Base-by-base conservation (phyloP, 2,797 vertebrate genomes). In the Phylloscopus collybita region DNA sequence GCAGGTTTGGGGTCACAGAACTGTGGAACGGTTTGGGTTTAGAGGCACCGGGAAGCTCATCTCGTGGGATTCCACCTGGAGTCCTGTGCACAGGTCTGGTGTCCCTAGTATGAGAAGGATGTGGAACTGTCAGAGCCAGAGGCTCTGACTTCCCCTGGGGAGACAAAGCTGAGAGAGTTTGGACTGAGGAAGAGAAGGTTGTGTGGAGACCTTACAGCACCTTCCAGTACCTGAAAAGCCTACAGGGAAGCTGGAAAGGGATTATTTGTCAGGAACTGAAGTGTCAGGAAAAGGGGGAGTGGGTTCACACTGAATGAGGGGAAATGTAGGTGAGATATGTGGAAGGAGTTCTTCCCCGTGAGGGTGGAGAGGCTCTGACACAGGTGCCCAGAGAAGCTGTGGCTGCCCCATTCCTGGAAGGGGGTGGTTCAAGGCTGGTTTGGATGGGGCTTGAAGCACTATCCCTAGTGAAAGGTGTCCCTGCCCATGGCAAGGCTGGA, bases 381-480 rank as follows among this genome's bases (percentile, higher is more conserved):
- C 10, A 34, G 47, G 0, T 80, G 8, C 10, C 12, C 34, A 61
- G 54, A 8, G 54, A 11, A 81, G 15, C 34, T 74, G 69, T 67
- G 61, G 34, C 47, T 74, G 40, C 40, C 1, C 18, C 22, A 25
- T 69, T 49, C 32, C 49, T 69, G 56, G 7, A 4, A 50, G 13
- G 75, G 36, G 34, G 34, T 34, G 34, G 7, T 20, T 13, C 42
- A 27, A 29, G 42, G 30, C 13, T 2, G 5, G 54, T 30, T 0
- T 75, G 34, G 30, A 49, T 0, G 0, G 4, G 7, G 15, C 15
- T 81, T 23, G 56, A 42, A 62, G 27, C 32, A 25, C 0, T 34
- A 34, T 34, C 34, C 34, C 34, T 34, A 3, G 12, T 54, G 34
- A 18, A 5, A 69, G 8, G 7, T 60, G 70, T 19, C 40, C 11